Evolutionary conservation across 35 echinoderm and acorn worm species (phyloP), one percentile per base, ranked within the genome.

Genomic region (Apostichopus californicus): DNA sequence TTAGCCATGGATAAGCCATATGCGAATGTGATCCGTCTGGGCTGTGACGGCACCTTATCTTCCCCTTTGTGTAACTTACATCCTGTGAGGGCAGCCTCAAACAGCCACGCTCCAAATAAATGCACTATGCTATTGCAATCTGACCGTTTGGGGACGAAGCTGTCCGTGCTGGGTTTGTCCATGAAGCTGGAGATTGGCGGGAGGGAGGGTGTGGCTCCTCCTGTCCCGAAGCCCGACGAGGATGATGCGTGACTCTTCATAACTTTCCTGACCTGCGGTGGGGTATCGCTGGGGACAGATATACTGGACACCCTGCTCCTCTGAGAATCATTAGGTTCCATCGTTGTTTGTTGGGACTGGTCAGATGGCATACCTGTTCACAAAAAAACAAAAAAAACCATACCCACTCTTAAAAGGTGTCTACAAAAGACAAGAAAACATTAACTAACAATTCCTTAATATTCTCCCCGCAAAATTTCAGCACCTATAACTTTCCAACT

Each of bases 51-150:
- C 78, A 71, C 80, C 86, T 83, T 75, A 71, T 60, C 77, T 8
- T 71, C 79, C 77, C 66, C 90, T n/a, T 83, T 86, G 46, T 95
- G 79, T 72, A 96, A 99, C 97, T 99, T 99, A 99, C 97, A 99
- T 87, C 97, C 97, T 34, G 93, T 94, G 23, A 99, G 91, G 26
- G 97, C 95, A 5, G 95, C 97, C 92, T 99, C 95, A 94, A 96
- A 99, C 73, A 99, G 93, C 97, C 97, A 99, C 58, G 97, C 91
- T 73, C 95, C 97, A 96, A 96, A 99, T 86, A 99, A 83, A 85
- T 99, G 95, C 3, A 99, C 93, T 25, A 99, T 93, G 70, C 97
- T 99, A 87, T 99, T 96, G 65, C 97, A 99, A 64, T 98, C 87
- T 1, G 96, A 95, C 9, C 94, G 87, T 56, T 93, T 95, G 22